These are phyloP conservation scores for Rhinogobius similis DNA, from an alignment of 2,113 vertebrate species.

Conservation along the genomic window DNA sequence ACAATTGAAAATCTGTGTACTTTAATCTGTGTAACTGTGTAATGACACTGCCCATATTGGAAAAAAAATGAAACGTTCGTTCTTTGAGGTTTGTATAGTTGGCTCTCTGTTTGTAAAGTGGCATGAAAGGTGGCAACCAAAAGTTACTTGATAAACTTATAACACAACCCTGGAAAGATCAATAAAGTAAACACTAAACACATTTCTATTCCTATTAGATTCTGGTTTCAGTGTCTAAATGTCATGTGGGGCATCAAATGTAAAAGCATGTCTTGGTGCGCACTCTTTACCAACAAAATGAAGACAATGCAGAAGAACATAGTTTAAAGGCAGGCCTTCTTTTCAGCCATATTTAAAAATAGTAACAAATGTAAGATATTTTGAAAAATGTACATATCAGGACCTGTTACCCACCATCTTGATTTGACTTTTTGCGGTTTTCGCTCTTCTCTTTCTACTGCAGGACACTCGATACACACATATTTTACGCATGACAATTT, in stretches of 20 bases:
- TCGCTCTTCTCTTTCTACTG: not conserved
- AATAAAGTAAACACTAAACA: too few relatives aligned
- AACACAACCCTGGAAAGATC: too few relatives aligned
- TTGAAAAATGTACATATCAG: not conserved
- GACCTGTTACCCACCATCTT: not conserved
- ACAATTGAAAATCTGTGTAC: constrained; percentile 2
- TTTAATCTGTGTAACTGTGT: not conserved
- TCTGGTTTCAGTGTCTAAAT: too few relatives aligned
- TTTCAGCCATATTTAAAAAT: not conserved
- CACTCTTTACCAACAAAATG: not conserved
- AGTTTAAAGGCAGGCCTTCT: not conserved
- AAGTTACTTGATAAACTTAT: too few relatives aligned
- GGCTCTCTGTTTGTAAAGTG: too few relatives aligned
- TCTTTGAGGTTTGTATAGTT: not conserved
- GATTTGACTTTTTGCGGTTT: constrained; percentile 4
- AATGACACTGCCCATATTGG: not conserved
- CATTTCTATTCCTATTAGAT: too few relatives aligned
- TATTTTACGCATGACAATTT: constrained; percentile 35
- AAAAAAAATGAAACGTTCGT: not conserved
- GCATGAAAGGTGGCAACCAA: too few relatives aligned
- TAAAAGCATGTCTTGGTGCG: not conserved
- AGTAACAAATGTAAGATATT: not conserved
- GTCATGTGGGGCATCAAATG: not conserved
- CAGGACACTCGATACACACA: constrained; percentile 30
- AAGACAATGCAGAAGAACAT: not conserved